Base-by-base conservation (phyloP, 2,888 invertebrate genomes). In the Buathra laborator region DNA sequence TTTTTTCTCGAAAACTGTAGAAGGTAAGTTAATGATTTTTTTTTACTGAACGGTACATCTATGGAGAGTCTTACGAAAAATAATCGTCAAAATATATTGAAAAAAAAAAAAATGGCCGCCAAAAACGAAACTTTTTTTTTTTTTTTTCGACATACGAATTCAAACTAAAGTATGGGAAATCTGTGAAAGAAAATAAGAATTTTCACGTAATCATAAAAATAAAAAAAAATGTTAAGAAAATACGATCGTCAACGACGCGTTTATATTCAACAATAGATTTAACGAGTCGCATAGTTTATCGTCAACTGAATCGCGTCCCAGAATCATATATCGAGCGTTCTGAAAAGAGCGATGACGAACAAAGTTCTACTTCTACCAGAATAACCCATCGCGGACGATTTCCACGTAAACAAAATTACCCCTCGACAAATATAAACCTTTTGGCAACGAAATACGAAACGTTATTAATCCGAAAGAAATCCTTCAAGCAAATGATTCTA, bases 341-440 rank as follows among this genome's bases (percentile, higher is more conserved):
- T 68, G 68, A 46, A 68, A 68, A 77, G 53, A 77, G 46, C 77
- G 53, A 68, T 64, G 56, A 71, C 53, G 62, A 46, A n/a, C 37
- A 51, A 46, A 37, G 32, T 64, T 51, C 66, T 51, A 29, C 16
- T 75, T 66, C 14, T 48, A 48, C 68, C 14, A 19, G 14, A 56
- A 10, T 14, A 51, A 75, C 64, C 43, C 24, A 16, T 43, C 51
- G 10, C 3, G 10, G 53, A 12, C 16, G 37, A 19, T 43, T 53
- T 14, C 14, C 32, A 29, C 6, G 6, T 62, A 62, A 62, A 56
- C 53, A 43, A 71, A 71, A 56, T 56, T 37, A 37, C 7, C 10
- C 43, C 14, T 56, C 56, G 56, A 19, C 56, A 10, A 24, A 56
- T 19, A 56, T 56, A 56, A 56, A 19, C 24, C 3, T 4, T 24